Evolutionary conservation across 2,113 vertebrate species (phyloP).

Genomic region (Hypanus sabinus): DNA sequence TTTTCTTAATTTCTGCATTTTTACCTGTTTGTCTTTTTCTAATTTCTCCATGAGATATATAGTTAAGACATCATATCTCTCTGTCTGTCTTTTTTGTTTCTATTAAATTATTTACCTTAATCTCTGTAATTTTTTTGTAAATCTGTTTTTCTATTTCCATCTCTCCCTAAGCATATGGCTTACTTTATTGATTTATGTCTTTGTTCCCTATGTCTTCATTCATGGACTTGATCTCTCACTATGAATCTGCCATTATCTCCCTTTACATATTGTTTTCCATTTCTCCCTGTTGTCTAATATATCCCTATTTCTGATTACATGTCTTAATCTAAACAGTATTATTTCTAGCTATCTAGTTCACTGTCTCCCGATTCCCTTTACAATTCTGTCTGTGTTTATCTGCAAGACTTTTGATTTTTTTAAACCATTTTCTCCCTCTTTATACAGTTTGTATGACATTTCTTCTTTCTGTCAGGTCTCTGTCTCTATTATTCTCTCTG

Average conservation of each 20-base stretch:
- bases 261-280: not conserved
- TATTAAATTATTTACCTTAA: not conserved
- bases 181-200: not conserved
- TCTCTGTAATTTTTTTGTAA: not conserved
- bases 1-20: not conserved
- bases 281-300: not conserved
- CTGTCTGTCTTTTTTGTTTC: not conserved
- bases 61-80: not conserved
- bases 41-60: not conserved
- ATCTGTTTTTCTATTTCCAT: not conserved
- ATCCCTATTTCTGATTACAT: too few relatives aligned
- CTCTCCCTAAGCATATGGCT: not conserved
- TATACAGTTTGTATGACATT: too few relatives aligned
- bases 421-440: too few relatives aligned
- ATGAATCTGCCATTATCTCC: not conserved
- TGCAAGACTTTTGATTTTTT: too few relatives aligned
- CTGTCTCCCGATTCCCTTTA: too few relatives aligned
- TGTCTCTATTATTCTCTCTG: not conserved
- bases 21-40: not conserved
- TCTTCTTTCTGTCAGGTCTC: not conserved
- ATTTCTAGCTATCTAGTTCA: too few relatives aligned
- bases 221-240: not conserved
- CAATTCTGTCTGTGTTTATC: too few relatives aligned
- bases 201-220: not conserved
- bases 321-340: too few relatives aligned